Conservation (phyloP, 2,888 invertebrate genomes). For the Lamproptera curius region DNA sequence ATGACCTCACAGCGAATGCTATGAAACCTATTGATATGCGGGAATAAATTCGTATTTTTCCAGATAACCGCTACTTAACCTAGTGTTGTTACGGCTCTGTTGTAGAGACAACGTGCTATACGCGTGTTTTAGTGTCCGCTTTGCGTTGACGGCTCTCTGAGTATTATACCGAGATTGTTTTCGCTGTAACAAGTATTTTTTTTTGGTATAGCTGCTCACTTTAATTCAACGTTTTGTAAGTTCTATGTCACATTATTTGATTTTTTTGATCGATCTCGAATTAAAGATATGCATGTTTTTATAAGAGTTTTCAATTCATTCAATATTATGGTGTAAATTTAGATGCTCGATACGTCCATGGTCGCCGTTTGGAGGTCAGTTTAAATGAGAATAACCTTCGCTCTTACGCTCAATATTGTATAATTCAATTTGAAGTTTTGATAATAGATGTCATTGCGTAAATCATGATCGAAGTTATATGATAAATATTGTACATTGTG, state of each 20-base stretch:
- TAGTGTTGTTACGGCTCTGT: constrained; percentile 32
- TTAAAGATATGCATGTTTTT: no score
- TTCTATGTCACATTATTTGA: background rate
- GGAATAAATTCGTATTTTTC: constrained; percentile 22
- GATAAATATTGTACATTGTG: no score
- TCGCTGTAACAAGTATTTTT: constrained; percentile 4
- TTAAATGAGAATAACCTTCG: constrained; percentile 1
- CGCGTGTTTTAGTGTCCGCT: constrained; percentile 51
- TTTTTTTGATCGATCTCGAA: no score
- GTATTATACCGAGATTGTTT: constrained; percentile 21
- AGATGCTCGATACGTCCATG: constrained; percentile 4
- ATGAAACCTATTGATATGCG: background rate
- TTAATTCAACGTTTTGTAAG: constrained; percentile 2
- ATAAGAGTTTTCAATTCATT: background rate
- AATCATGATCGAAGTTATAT: no score
- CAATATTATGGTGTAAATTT: constrained; percentile 7
- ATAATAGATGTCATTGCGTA: no score
- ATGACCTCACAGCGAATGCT: no score
- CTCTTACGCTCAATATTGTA: background rate
- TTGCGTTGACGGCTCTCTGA: constrained; percentile 42
- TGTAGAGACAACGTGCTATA: constrained; percentile 31
- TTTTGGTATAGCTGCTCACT: background rate
- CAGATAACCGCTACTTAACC: constrained; percentile 23
- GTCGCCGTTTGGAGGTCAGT: constrained; percentile 8
- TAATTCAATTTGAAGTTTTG: no score